A percentile compares a stretch with the other conserved stretches of the same genome.
These are phyloP conservation scores for Meliscaeva auricollis DNA, from an alignment of 2,888 invertebrate genomes.

Conservation along the genomic window DNA sequence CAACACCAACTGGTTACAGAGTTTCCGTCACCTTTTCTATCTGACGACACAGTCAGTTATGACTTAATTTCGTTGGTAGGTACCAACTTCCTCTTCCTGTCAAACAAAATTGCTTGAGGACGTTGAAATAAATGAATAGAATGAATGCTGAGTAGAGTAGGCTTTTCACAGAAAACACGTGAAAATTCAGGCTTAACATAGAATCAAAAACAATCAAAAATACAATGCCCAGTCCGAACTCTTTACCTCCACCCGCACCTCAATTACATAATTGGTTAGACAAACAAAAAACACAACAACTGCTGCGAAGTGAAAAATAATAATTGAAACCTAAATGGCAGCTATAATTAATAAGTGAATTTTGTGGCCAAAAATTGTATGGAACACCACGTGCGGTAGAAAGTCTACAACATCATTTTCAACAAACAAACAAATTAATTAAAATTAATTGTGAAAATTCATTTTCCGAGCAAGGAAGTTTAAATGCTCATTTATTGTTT, in stretches of 20 bases:
- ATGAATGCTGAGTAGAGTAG: neutral
- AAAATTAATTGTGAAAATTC: conserved; percentile 60
- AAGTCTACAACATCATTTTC: conserved; percentile 10
- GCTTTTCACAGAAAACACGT: neutral
- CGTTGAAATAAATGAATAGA: too few species aligned
- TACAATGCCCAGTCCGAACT: too few species aligned
- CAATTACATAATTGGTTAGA: conserved; percentile 28
- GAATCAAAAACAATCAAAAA: neutral
- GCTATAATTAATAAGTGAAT: conserved; percentile 47
- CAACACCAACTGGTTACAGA: neutral
- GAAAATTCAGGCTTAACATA: neutral
- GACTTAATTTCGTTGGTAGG: neutral
- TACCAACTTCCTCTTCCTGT: neutral
- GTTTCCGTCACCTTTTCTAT: neutral
- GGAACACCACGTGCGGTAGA: neutral
- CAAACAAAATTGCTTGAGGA: neutral
- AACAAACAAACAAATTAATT: conserved; percentile 40
- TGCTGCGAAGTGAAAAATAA: conserved; percentile 49
- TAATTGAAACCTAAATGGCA: conserved; percentile 55
- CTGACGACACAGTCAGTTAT: neutral
- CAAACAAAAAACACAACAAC: conserved; percentile 48
- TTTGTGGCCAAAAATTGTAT: conserved; percentile 37
- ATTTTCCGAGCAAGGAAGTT: neutral
- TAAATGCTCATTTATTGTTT: conserved; percentile 36
- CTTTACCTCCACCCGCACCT: neutral